Evolutionary conservation across 2,888 invertebrate genomes (phyloP).

Genomic region (Cryptus armator): DNA sequence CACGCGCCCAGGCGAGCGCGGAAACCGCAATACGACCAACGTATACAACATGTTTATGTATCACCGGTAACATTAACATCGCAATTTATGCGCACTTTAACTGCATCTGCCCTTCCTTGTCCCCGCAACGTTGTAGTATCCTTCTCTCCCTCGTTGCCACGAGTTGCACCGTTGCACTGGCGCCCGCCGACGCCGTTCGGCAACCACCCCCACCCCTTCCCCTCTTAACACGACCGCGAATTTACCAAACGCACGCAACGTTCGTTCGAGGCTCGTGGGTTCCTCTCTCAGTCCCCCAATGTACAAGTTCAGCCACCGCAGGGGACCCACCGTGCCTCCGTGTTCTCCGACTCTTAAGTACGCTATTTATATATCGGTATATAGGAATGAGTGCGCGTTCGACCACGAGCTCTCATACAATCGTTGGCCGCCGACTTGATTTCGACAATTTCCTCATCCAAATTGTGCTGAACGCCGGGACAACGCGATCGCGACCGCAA

Average conservation of each 20-base stretch:
- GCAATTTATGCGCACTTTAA: constrained; percentile 83
- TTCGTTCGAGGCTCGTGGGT: constrained; percentile 42
- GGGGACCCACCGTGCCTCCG: constrained; percentile 70
- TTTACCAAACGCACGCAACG: constrained; percentile 74
- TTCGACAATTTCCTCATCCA: not conserved
- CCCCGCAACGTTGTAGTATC: constrained; percentile 27
- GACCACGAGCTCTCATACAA: not conserved
- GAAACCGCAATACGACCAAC: constrained; percentile 81
- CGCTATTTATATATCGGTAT: constrained; percentile 73
- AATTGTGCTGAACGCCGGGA: not conserved
- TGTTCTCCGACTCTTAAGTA: constrained; percentile 44
- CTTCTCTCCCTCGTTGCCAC: constrained; percentile 54
- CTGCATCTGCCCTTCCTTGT: constrained; percentile 71
- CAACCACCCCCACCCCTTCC: constrained; percentile 48
- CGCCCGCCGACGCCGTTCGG: constrained; percentile 61
- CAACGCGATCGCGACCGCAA: not conserved
- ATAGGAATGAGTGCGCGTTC: not conserved
- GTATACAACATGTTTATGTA: constrained; percentile 83
- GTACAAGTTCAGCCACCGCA: constrained; percentile 80
- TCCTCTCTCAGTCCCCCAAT: constrained; percentile 68
- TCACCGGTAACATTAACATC: constrained; percentile 83
- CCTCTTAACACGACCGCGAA: constrained; percentile 79
- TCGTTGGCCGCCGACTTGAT: constrained; percentile 11
- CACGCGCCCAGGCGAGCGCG: constrained; percentile 68
- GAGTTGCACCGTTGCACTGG: constrained; percentile 46